Percentiles rank a stretch among this genome's conserved stretches.
Conservation (phyloP, 2,113 vertebrate species). For the Steatornis caripensis region DNA sequence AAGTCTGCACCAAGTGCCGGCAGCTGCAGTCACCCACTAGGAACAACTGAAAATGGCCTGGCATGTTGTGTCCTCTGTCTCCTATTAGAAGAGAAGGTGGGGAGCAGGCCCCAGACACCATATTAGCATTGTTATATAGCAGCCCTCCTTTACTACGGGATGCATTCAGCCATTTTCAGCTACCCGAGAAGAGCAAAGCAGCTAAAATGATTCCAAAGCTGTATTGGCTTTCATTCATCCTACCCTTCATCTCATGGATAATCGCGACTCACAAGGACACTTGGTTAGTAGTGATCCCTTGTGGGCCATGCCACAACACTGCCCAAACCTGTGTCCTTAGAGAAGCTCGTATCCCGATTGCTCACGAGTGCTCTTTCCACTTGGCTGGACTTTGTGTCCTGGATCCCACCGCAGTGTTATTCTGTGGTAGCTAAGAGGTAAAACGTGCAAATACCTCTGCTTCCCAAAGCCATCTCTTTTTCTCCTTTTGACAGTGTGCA, state of each 20-base stretch:
- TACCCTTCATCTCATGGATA: not conserved
- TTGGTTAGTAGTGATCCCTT: not conserved
- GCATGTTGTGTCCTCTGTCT: not conserved
- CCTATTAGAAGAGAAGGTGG: not conserved
- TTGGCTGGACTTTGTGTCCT: not conserved
- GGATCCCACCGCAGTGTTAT: not conserved
- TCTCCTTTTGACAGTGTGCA: not conserved
- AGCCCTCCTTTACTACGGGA: not conserved
- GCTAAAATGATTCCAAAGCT: not conserved
- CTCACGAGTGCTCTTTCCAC: not conserved
- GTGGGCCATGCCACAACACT: not conserved
- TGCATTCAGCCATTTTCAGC: not conserved
- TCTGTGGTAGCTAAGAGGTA: not conserved
- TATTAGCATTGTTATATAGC: not conserved
- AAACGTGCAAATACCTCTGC: not conserved
- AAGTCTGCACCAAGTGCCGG: not conserved
- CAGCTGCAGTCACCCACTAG: not conserved
- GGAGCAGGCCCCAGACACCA: fast-evolving
- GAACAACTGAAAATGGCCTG: not conserved
- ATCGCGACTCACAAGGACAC: not conserved
- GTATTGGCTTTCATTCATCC: not conserved
- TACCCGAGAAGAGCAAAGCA: not conserved
- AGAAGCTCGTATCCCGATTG: not conserved
- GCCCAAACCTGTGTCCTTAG: not conserved
- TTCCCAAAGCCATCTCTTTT: not conserved